Conservation (phyloP, 1,140 invertebrate species). For the Drosophila lacteicornis region DNA sequence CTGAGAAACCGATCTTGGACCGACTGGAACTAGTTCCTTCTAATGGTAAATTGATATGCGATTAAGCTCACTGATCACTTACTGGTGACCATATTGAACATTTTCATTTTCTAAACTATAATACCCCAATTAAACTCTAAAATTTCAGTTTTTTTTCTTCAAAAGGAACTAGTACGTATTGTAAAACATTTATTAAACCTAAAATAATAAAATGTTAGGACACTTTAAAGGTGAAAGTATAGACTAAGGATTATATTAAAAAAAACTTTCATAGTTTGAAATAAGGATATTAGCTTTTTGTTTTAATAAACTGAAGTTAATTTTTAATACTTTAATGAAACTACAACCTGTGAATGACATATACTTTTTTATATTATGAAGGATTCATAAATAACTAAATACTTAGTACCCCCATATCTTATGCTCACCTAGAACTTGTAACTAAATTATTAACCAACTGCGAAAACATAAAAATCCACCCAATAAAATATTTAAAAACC, state of each 20-base stretch:
- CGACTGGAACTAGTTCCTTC: constrained; percentile 29
- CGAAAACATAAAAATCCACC: neutral
- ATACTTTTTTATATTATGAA: too few species aligned
- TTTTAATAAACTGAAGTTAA: too few species aligned
- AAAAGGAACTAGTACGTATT: neutral
- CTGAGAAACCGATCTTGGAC: constrained; percentile 9
- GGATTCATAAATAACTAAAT: too few species aligned
- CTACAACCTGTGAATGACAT: too few species aligned
- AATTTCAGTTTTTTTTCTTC: neutral
- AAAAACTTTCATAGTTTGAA: too few species aligned
- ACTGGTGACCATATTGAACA: neutral
- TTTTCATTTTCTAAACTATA: neutral
- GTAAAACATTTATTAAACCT: neutral
- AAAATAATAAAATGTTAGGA: too few species aligned
- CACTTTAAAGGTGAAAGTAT: too few species aligned
- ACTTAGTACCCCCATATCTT: neutral
- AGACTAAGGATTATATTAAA: too few species aligned
- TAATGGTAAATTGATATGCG: constrained; percentile 14
- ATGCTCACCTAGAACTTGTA: neutral
- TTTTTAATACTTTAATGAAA: too few species aligned
- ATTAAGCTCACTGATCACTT: neutral
- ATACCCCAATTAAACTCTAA: neutral
- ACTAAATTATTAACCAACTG: neutral
- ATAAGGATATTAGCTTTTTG: too few species aligned
- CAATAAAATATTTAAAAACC: neutral